These are phyloP conservation scores for Leptopilina myrica DNA, from an alignment of 2,888 invertebrate genomes.

Conservation along the genomic window DNA sequence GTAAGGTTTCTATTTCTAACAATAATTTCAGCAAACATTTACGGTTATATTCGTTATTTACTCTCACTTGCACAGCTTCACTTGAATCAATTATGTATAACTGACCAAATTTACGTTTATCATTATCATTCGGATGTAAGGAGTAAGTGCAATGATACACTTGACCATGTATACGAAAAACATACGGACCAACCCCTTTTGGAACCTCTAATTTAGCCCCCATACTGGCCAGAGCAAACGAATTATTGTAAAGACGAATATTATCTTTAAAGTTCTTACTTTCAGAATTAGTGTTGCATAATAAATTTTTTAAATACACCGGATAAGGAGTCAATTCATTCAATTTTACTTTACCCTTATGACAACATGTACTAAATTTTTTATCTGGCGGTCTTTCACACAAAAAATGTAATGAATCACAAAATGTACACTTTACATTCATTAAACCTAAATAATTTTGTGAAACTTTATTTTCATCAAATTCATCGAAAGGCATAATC, in stretches of 20 bases:
- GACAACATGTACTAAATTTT: no score
- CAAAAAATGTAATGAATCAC: no score
- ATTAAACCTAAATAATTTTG: no score
- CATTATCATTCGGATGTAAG: background rate
- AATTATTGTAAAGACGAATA: no score
- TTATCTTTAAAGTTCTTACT: background rate
- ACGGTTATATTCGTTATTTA: background rate
- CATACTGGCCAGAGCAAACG: no score
- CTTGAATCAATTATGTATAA: background rate
- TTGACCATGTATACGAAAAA: conserved; percentile 5
- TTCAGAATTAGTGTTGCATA: background rate
- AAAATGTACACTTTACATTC: no score
- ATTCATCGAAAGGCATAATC: no score
- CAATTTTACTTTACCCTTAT: no score
- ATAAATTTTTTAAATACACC: background rate
- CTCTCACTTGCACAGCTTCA: background rate
- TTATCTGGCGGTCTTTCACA: no score
- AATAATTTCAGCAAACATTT: background rate
- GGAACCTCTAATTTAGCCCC: background rate
- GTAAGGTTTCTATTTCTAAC: background rate
- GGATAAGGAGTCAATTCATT: background rate
- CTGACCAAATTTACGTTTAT: background rate
- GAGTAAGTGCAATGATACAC: background rate
- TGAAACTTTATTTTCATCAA: no score
- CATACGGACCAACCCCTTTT: background rate